Evolutionary conservation across 2,113 vertebrate species (phyloP), one percentile per base, ranked within the genome.

Genomic region (mouse (Mus musculus)): DNA sequence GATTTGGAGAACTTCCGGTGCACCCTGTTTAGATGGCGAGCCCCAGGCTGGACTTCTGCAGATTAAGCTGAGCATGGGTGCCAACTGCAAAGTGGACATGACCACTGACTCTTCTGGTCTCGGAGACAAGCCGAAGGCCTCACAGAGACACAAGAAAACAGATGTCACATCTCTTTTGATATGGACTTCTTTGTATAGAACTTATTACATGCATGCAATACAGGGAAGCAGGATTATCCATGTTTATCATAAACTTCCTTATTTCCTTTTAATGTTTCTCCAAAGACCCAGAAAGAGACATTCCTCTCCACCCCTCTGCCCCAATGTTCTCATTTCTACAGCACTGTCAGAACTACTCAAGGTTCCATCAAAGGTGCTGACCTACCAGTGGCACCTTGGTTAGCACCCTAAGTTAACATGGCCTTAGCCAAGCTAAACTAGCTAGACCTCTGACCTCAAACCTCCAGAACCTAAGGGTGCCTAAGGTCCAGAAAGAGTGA

Each of bases 371-470:
- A 93, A 94, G 42, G 65, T 76, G 81, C 94, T 81, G 94, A 76
- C 63, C 90, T 93, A 89, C 88, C 94, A 84, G n/a, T 88, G 94
- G 95, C 90, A 97, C 61, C 56, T 39, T 88, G 90, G 91, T 69
- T 33, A 69, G 67, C 5, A 0, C 75, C 71, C 88, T 65, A 93
- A 77, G 80, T 97, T 67, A 92, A 69, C 61, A 65, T 95, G 94
- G 96, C 84, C 52, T 97, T 93, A 96, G 90, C 69, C 77, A 93
- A 97, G 77, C 90, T 91, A 92, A 97, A 89, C 72, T 73, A 87
- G 69, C 72, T n/a, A 89, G 89, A 97, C 75, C 77, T 96, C 65
- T 90, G 93, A 97, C 89, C 91, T 94, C 81, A 63, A 95, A 85
- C 69, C 89, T 90, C 71, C 56, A 95, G 88, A 93, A 95, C 12